Conservation (phyloP, 2,113 vertebrate species). For the Corydoras sp. region DNA sequence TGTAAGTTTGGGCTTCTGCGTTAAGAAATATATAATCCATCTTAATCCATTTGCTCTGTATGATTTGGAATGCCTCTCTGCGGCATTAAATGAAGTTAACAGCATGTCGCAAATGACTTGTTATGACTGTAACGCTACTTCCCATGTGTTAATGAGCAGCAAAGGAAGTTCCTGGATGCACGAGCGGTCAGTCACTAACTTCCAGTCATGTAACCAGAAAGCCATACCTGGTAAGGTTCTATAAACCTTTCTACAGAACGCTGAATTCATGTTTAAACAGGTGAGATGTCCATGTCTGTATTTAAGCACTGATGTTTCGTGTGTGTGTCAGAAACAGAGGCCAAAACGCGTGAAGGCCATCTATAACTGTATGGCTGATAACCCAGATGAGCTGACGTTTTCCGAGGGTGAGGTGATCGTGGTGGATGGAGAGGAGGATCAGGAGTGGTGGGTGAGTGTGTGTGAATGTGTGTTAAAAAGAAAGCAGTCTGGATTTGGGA, state of each 20-base stretch:
- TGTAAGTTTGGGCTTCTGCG: conserved; percentile 24
- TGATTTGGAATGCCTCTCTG: not conserved
- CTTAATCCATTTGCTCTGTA: not conserved
- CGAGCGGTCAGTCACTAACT: conserved; percentile 69
- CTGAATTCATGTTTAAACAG: conserved; percentile 1
- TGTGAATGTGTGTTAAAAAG: not conserved
- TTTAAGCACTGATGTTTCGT: not conserved
- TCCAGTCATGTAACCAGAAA: conserved; percentile 88
- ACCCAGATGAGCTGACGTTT: conserved; percentile 95
- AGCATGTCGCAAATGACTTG: conserved; percentile 8
- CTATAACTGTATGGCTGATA: conserved; percentile 93
- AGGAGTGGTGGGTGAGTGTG: conserved; percentile 98
- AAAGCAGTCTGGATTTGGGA: not conserved
- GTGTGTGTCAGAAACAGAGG: conserved; percentile 74
- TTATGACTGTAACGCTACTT: conserved; percentile 49
- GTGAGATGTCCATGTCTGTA: not conserved
- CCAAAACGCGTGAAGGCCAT: conserved; percentile 94
- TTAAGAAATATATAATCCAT: not conserved
- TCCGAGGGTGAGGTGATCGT: conserved; percentile 93
- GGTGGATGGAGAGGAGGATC: conserved; percentile 96
- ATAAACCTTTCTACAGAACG: conserved; percentile 15
- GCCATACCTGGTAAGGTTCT: conserved; percentile 77
- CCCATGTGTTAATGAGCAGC: conserved; percentile 59
- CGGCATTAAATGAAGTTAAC: not conserved
- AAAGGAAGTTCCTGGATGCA: conserved; percentile 70